These are phyloP conservation scores for Lasioglossum marginatum DNA, from an alignment of 2,888 invertebrate genomes.

Conservation along the genomic window DNA sequence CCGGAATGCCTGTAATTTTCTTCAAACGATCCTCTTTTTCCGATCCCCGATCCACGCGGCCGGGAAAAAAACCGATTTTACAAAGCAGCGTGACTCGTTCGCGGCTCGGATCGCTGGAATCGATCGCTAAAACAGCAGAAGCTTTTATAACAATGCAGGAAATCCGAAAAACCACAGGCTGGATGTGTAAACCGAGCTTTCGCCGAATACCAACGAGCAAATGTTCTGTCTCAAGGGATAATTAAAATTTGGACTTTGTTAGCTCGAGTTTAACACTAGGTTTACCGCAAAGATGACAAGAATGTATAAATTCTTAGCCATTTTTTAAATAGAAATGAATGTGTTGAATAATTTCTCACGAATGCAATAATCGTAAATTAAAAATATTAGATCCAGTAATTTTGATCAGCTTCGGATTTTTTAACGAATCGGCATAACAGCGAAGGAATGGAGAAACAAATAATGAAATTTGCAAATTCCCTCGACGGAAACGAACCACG, in stretches of 20 bases:
- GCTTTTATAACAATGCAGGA: background rate
- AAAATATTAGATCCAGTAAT: no score
- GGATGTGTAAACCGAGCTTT: background rate
- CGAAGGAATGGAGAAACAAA: background rate
- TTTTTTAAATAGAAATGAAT: no score
- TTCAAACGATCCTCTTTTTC: constrained; percentile 1
- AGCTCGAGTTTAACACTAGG: no score
- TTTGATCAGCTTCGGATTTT: no score
- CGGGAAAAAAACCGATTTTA: background rate
- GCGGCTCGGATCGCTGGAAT: constrained; percentile 3
- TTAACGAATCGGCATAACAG: no score
- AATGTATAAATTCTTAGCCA: no score
- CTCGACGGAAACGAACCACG: background rate
- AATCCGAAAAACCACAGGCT: background rate
- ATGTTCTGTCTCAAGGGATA: no score
- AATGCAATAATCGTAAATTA: no score
- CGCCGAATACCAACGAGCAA: no score
- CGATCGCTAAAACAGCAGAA: constrained; percentile 36
- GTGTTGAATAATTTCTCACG: no score
- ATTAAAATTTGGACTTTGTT: no score
- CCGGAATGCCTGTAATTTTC: constrained; percentile 8
- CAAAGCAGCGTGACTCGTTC: constrained; percentile 12
- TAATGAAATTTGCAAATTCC: background rate
- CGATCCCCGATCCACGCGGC: background rate
- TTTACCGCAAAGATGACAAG: no score